Evolutionary conservation across 2,888 invertebrate genomes (phyloP).

Genomic region (Scaptomyza cyrtandrae): DNA sequence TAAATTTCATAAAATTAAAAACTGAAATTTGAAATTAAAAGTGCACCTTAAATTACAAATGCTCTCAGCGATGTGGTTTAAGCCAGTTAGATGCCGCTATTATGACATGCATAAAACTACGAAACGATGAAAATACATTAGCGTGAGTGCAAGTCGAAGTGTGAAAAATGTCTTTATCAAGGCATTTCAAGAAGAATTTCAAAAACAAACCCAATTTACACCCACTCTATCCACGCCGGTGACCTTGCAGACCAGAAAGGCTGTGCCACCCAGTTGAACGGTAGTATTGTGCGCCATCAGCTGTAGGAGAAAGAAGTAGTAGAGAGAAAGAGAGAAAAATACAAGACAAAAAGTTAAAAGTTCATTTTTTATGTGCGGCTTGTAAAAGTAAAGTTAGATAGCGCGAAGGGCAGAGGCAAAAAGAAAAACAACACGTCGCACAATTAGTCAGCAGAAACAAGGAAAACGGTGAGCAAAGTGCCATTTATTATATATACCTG

Average conservation of each 20-base stretch:
- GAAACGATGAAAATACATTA: not conserved
- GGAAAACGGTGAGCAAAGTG: conserved; percentile 6
- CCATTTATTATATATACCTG: conserved; percentile 18
- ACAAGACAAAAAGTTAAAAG: conserved; percentile 80
- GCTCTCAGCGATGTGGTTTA: conserved; percentile 4
- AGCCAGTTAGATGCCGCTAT: conserved; percentile 4
- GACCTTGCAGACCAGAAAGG: conserved; percentile 85
- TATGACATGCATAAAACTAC: conserved; percentile 32
- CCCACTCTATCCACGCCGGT: conserved; percentile 85
- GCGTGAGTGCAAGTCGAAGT: conserved; percentile 3
- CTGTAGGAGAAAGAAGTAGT: conserved; percentile 65
- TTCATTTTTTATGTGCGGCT: conserved; percentile 68
- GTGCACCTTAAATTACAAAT: conserved; percentile 37
- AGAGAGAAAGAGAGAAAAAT: conserved; percentile 32
- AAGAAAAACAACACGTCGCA: conserved; percentile 40
- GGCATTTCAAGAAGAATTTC: conserved; percentile 61
- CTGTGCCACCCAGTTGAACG: conserved; percentile 85
- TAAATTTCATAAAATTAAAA: conserved; percentile 46
- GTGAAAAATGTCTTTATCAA: conserved; percentile 5
- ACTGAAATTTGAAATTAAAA: conserved; percentile 32
- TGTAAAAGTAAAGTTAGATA: conserved; percentile 29
- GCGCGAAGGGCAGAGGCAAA: conserved; percentile 1
- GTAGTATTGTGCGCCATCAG: conserved; percentile 85
- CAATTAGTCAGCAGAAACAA: conserved; percentile 69
- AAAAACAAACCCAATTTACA: conserved; percentile 85